A percentile compares a stretch with the other conserved stretches of the same genome.
phyloP scores from a whole-genome alignment of 2,113 vertebrate genomes.

The Gallinago paraguaiae region DNA sequence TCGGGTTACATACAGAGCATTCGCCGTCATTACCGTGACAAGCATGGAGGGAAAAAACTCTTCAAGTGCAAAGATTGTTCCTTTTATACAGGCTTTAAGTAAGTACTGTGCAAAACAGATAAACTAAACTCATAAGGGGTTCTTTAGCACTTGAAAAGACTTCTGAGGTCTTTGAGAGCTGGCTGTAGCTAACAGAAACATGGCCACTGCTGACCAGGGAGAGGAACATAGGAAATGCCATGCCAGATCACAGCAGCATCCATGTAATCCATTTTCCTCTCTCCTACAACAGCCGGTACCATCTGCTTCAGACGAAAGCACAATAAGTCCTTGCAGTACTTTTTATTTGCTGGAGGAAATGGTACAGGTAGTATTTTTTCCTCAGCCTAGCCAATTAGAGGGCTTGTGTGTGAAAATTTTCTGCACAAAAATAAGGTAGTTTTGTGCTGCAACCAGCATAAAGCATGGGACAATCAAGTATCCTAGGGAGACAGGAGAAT shows the following conservation, averaged over 20 bases:
- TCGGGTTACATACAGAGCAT: conserved; percentile 99
- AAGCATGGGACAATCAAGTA: background rate
- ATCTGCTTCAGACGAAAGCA: background rate
- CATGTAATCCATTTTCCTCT: conserved; percentile 54
- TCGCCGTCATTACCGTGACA: conserved; percentile 95
- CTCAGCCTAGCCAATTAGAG: background rate
- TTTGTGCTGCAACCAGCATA: background rate
- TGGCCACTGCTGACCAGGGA: background rate
- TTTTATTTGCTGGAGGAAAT: background rate
- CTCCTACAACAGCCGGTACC: background rate
- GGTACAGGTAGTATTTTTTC: background rate
- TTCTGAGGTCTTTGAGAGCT: conserved; percentile 4
- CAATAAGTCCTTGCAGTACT: background rate
- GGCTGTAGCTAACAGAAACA: background rate
- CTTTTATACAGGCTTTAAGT: conserved; percentile 99
- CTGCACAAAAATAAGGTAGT: background rate
- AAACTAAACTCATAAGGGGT: background rate
- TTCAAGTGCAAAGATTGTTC: conserved; percentile 99
- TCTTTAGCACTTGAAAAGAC: background rate
- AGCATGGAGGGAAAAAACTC: conserved; percentile 96
- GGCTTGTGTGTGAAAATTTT: background rate
- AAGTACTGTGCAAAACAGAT: conserved; percentile 62
- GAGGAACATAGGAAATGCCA: background rate
- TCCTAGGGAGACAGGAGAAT: background rate
- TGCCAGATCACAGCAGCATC: conserved; percentile 43